Evolutionary conservation across 2,797 vertebrate genomes (phyloP).

Genomic region (Oreochromis grahami): DNA sequence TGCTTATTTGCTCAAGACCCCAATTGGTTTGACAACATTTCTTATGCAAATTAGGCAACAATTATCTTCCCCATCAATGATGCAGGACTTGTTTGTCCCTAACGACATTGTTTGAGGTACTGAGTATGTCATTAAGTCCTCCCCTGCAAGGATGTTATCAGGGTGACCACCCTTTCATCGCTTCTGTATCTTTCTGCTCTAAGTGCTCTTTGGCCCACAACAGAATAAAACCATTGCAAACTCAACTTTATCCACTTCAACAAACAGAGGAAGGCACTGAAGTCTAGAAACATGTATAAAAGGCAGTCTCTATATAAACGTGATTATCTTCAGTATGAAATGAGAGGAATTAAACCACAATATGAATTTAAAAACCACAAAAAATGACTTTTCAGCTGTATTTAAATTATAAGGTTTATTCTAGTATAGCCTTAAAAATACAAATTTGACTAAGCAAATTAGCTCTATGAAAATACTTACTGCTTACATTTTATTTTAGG

Average conservation of each 20-base stretch:
- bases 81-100: slow-evolving; percentile 60
- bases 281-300: neutral
- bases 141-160: slow-evolving; percentile 36
- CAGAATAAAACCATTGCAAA: slow-evolving; percentile 16
- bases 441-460: neutral
- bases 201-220: neutral
- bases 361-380: neutral
- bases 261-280: neutral
- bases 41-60: slow-evolving; percentile 67
- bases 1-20: slow-evolving; percentile 62
- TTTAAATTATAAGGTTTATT: neutral
- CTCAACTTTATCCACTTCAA: neutral
- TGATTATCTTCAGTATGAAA: neutral
- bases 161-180: slow-evolving; percentile 27
- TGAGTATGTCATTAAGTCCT: slow-evolving; percentile 59
- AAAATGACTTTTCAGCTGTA: fast-evolving
- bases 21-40: slow-evolving; percentile 60
- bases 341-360: neutral
- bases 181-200: slow-evolving; percentile 2
- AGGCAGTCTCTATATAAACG: neutral
- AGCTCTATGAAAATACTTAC: neutral
- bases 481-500: neutral
- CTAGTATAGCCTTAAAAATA: neutral
- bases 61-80: slow-evolving; percentile 69
- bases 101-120: slow-evolving; percentile 67